A percentile compares a stretch with the other conserved stretches of the same genome.
Evolutionary conservation across 2,797 vertebrate species (phyloP).

Genomic region (Pangasius sanitwongsei): DNA sequence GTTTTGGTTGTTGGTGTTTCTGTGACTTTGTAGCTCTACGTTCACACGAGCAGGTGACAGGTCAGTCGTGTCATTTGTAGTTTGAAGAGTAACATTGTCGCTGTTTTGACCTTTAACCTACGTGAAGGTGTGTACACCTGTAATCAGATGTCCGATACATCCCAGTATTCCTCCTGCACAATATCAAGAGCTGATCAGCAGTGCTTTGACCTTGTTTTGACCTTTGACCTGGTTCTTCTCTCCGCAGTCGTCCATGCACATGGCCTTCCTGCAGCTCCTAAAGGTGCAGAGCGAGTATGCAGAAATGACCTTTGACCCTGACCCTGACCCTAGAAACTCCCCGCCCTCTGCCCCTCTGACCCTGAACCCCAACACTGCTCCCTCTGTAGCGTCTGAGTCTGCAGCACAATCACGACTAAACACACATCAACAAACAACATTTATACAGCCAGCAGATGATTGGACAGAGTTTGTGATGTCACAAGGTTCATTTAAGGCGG

Average conservation of each 20-base stretch:
- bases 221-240: slow-evolving; percentile 41
- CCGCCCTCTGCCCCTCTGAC: background rate
- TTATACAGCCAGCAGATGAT: background rate
- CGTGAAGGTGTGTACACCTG: background rate
- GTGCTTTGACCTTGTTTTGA: slow-evolving; percentile 14
- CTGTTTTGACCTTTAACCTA: background rate
- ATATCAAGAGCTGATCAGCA: background rate
- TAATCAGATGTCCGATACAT: background rate
- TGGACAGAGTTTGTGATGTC: background rate
- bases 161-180: background rate
- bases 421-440: background rate
- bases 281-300: slow-evolving; percentile 58
- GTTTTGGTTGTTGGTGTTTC: background rate
- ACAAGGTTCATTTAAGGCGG: background rate
- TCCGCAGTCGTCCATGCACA: slow-evolving; percentile 54
- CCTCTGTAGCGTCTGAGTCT: background rate
- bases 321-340: slow-evolving; percentile 4
- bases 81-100: background rate
- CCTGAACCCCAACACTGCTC: background rate
- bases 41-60: background rate
- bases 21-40: background rate
- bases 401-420: background rate
- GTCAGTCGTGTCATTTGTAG: no score
- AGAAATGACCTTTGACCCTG: slow-evolving; percentile 50
- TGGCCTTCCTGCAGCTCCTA: slow-evolving; percentile 57